Percentiles rank a stretch among this genome's conserved stretches.
Conservation (phyloP, 2,113 vertebrate species). For the Gymnorhina tibicen region DNA sequence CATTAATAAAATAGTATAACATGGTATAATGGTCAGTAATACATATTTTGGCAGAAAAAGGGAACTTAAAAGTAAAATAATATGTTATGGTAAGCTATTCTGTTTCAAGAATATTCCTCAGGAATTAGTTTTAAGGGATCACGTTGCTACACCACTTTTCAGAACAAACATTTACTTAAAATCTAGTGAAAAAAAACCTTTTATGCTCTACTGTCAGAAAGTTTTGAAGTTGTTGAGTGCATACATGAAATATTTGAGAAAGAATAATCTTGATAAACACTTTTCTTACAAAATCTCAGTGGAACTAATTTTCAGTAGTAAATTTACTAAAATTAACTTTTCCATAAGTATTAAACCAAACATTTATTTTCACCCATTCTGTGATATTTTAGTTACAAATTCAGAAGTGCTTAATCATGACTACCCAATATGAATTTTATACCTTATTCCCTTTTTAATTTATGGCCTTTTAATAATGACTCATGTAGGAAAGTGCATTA, state of each 20-base stretch:
- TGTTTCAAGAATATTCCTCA: not conserved
- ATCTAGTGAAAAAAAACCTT: not conserved
- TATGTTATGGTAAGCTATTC: not conserved
- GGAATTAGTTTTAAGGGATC: not conserved
- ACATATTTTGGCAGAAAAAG: not conserved
- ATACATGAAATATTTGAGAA: not conserved
- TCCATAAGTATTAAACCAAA: not conserved
- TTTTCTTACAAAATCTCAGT: not conserved
- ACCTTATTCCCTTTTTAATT: slow-evolving; percentile 30
- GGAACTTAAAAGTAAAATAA: not conserved
- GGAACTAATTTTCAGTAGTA: not conserved
- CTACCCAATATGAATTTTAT: not conserved
- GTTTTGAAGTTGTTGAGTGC: not conserved
- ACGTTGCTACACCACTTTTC: not conserved
- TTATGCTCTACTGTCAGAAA: not conserved
- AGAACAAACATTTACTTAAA: not conserved
- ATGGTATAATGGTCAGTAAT: not conserved
- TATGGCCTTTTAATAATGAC: not conserved
- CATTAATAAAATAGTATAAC: not conserved
- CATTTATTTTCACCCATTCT: not conserved
- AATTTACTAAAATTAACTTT: slow-evolving; percentile 4
- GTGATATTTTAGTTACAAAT: not conserved
- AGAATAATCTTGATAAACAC: not conserved
- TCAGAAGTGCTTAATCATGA: not conserved
- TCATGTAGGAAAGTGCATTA: not conserved